Evolutionary conservation across 2,113 vertebrate species (phyloP), one percentile per base, ranked within the genome.

Genomic region (Dolichotis patagonum): DNA sequence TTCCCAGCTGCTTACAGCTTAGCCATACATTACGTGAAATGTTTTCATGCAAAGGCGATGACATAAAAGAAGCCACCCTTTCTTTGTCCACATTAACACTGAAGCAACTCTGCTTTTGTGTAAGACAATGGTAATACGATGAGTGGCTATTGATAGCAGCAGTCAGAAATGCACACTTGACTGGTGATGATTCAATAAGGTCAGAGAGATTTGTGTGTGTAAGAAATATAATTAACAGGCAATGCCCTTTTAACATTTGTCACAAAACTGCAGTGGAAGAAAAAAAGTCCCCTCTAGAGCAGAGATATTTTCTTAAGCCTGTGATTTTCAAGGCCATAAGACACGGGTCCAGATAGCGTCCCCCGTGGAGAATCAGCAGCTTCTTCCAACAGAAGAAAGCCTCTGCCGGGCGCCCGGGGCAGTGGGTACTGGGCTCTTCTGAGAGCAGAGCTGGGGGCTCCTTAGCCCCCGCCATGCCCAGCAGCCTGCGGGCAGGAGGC

Each of bases 121-220:
- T 41, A 20, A 71, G n/a, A 69, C 46, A 26, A 30, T 8, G 32
- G 24, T 43, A 58, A 65, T 22, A 4, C 54, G 91, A 35, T 32
- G 9, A 83, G 62, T 7, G 54, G 32, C 88, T 80, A 24, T 26
- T 49, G 82, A 88, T 1, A 46, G 19, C 71, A 85, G 30, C 22
- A 41, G 78, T n/a, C 62, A 67, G 38, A 82, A 84, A 60, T 12
- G 71, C 35, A 49, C 67, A 80, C 62, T 38, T 24, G 52, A 12
- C 30, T 56, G 43, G 26, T 0, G n/a, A 56, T 16, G 28, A 22
- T 7, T 75, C n/a, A 35, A 19, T n/a, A 67, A 88, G 90, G 91
- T 82, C 88, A 80, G 69, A 63, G 65, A 54, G 91, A 80, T 90
- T 82, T 75, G 88, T 85, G 86, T 85, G 90, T 62, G 12, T 49